Percentiles rank a stretch among this genome's conserved stretches.
phyloP scores from a whole-genome alignment of 1,140 invertebrate species.

The Procambarus clarkii region DNA sequence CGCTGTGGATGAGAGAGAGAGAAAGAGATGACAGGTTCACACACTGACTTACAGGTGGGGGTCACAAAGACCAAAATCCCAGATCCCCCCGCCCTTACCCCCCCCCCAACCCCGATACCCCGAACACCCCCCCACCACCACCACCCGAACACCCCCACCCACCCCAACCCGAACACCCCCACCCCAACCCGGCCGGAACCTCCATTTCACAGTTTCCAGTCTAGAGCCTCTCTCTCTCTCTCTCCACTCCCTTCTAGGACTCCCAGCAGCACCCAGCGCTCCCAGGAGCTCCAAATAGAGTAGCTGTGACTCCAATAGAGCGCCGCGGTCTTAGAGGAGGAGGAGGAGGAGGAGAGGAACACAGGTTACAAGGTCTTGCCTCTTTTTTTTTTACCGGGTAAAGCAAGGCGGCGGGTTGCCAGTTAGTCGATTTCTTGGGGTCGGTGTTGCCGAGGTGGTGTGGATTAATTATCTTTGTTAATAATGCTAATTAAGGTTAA shows the following conservation, averaged over 20 bases:
- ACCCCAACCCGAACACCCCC: no score
- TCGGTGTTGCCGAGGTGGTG: conserved; percentile 17
- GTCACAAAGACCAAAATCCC: conserved; percentile 28
- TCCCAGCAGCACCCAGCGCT: background rate
- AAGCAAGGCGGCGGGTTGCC: conserved; percentile 36
- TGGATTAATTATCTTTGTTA: conserved; percentile 12
- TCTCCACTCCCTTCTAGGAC: no score
- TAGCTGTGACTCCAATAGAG: no score
- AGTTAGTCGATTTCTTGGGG: conserved; percentile 55
- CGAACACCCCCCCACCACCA: no score
- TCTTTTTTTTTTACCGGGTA: conserved; percentile 37
- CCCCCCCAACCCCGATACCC: conserved; percentile 25
- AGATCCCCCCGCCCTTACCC: conserved; percentile 32
- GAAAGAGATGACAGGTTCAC: background rate
- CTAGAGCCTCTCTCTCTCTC: background rate
- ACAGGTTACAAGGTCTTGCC: conserved; percentile 42
- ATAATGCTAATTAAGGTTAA: background rate
- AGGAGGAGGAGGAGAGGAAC: background rate
- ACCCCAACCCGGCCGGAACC: no score
- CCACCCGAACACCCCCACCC: no score
- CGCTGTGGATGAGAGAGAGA: no score
- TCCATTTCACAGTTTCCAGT: conserved; percentile 23
- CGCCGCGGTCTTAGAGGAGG: no score
- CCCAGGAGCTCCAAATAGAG: background rate
- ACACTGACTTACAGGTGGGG: conserved; percentile 20